Conservation (phyloP, 2,797 vertebrate species). For the Tapera naevia region DNA sequence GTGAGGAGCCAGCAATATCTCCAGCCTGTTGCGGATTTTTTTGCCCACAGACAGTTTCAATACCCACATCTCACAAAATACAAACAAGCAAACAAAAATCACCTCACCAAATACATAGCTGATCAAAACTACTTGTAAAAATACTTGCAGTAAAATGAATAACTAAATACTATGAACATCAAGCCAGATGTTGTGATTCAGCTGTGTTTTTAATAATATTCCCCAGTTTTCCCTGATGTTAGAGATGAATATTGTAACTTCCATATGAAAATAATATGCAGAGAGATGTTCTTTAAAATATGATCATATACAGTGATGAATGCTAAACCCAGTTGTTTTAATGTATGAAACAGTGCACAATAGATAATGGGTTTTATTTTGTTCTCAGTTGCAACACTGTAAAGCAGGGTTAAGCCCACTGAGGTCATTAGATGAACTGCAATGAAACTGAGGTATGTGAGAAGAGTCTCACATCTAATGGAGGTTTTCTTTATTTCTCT, state of each 20-base stretch:
- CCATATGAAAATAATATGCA: rapidly evolving
- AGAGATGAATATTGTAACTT: rapidly evolving
- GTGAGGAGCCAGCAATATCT: rapidly evolving
- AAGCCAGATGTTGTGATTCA: neutral
- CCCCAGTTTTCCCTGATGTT: neutral
- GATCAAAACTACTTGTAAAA: neutral
- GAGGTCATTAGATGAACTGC: neutral
- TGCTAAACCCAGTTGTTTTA: neutral
- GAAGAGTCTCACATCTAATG: neutral
- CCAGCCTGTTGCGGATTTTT: rapidly evolving
- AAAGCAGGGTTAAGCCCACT: neutral
- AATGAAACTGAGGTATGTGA: neutral
- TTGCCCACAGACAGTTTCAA: neutral
- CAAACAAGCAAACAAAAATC: neutral
- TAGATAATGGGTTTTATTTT: neutral
- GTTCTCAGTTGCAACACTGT: rapidly evolving
- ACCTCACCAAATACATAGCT: neutral
- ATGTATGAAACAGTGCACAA: neutral
- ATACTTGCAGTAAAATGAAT: rapidly evolving
- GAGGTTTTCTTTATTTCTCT: neutral
- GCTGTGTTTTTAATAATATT: neutral
- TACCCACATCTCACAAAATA: neutral
- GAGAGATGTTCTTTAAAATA: neutral
- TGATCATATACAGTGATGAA: neutral
- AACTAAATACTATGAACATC: neutral